These are phyloP conservation scores for Micronisus gabar DNA, from an alignment of 2,113 vertebrate species.

Conservation along the genomic window DNA sequence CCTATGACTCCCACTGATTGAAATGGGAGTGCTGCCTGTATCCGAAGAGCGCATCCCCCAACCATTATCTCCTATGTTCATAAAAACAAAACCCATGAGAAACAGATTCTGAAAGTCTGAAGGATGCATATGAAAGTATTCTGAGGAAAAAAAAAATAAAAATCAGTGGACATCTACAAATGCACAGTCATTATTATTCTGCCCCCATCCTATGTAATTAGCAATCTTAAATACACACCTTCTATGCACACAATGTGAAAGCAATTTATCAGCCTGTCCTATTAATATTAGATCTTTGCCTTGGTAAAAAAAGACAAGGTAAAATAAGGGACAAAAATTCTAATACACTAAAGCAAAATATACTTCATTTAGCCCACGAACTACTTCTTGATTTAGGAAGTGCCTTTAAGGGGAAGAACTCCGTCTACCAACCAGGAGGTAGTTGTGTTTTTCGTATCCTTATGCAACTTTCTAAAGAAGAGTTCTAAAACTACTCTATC, in stretches of 20 bases:
- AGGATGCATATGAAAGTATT: background rate
- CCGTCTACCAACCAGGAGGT: background rate
- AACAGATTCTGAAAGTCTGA: background rate
- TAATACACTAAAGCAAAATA: background rate
- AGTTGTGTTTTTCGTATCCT: background rate
- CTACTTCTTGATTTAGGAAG: background rate
- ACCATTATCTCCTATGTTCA: background rate
- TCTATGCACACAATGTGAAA: background rate
- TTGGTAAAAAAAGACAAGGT: background rate
- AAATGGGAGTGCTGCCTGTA: background rate
- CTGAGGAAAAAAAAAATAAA: background rate
- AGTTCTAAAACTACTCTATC: background rate
- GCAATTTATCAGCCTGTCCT: background rate
- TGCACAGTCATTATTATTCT: background rate
- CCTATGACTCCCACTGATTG: background rate
- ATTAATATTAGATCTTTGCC: background rate
- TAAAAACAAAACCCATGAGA: background rate
- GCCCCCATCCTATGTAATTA: background rate
- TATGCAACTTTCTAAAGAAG: background rate
- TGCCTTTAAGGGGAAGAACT: background rate
- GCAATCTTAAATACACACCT: background rate
- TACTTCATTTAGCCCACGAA: background rate
- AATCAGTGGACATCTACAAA: background rate
- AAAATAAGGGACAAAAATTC: background rate
- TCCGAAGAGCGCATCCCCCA: background rate